Evolutionary conservation across 2,888 invertebrate species (phyloP), one percentile per base, ranked within the genome.

Genomic region (Antitype chi): DNA sequence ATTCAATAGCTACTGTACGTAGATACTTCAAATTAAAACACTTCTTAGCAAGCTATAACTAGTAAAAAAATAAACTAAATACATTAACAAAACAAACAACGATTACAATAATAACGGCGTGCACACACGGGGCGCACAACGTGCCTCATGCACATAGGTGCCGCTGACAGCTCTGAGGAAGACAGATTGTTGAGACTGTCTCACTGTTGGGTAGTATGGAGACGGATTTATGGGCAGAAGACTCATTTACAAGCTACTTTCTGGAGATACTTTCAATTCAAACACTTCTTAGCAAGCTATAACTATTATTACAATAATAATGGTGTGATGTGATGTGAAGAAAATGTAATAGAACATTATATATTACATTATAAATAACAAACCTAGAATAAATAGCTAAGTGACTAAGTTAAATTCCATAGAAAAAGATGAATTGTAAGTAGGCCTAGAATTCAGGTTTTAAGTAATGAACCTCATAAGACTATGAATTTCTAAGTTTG

Each of bases 131-230:
- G 90, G 85, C 86, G 78, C 69, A 66, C 91, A 93, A 94, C 94
- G 94, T 94, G 94, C 85, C 90, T 74, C 89, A 88, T 84, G 82
- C 80, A 91, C 92, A 93, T 94, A 92, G 93, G 93, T 94, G 94
- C 89, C 88, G 90, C 78, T 93, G 95, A 94, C 95, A 94, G 92
- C 86, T 76, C 93, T 93, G 94, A 93, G 81, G 90, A 93, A 94
- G 95, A 95, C 95, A 93, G 95, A 95, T 95, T 89, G 93, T 93
- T 70, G 43, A 43, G 52, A 57, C 63, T 9, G 25, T 53, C 64
- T 66, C 55, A 60, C n/a, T 66, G 79, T 75, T n/a, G 72, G 0
- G 11, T 20, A 82, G 64, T 88, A 68, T 91, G 91, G 93, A 93
- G 70, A 78, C 9, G 66, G 69, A 28, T 2, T 75, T 47, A 55